Base-by-base conservation (phyloP, 2,888 invertebrate genomes). In the Netelia melanura region DNA sequence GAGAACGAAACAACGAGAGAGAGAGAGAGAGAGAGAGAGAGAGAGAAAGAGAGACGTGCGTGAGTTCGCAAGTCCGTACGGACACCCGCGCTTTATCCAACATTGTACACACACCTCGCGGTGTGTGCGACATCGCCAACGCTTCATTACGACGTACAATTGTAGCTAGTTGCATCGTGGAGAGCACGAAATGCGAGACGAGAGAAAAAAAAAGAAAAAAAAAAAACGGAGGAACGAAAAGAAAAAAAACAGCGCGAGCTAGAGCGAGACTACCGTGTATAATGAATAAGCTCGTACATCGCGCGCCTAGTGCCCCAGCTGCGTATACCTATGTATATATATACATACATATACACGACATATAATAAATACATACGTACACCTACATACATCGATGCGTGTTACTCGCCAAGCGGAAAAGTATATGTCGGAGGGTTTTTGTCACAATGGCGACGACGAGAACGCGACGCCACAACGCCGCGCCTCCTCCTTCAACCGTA, bases 391-490 rank as follows among this genome's bases (percentile, higher is more conserved):
- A 14, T 70, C 72, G 38, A 58, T 67, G 84, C 67, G 84, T 72
- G 84, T 77, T 78, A 84, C 80, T 77, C 83, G 83, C 72, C 76
- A 80, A 85, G 72, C 83, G 85, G 83, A 85, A 85, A 85, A 85
- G 72, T 85, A 83, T 85, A 82, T 48, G 83, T 68, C 81, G 65
- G 64, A 56, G 72, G 77, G 44, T 83, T 85, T 83, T 81, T 85
- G 83, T 85, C 80, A 85, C 85, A 85, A 85, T 85, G 83, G 85
- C 85, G 85, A 85, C 81, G 75, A 81, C 81, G 78, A 79, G 78
- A 79, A 79, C 68, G 68, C 68, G 78, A 79, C 78, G 78, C 78
- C 70, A 48, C 81, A 58, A 78, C 84, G 81, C 77, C 83, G 62
- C 76, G 44, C 71, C 78, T 70, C 76, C 80, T 62, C 76, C 76